Conservation (phyloP, 2,113 vertebrate genomes). For the Hassar affinis region DNA sequence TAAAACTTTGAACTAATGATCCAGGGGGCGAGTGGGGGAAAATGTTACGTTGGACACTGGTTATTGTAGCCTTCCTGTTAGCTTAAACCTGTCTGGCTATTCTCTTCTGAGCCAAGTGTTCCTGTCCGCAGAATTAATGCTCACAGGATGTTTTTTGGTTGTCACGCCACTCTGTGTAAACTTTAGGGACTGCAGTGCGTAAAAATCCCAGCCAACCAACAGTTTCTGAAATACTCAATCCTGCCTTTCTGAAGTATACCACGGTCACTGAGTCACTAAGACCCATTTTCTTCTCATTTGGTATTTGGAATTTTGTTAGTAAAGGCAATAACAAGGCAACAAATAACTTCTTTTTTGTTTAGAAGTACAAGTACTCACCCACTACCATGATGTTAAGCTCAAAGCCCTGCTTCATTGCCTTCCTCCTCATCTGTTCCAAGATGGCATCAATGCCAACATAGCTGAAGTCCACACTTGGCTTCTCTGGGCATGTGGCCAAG, state of each 20-base stretch:
- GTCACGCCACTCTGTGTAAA: not conserved
- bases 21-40: no score
- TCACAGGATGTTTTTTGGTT: not conserved
- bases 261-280: not conserved
- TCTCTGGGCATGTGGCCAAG: slow-evolving; percentile 66
- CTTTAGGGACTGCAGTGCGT: not conserved
- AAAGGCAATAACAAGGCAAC: not conserved
- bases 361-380: slow-evolving; percentile 69
- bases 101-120: not conserved
- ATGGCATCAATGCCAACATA: slow-evolving; percentile 98
- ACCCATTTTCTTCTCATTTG: not conserved
- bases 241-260: not conserved
- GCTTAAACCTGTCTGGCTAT: not conserved
- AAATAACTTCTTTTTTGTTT: not conserved
- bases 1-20: no score
- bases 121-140: not conserved
- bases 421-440: slow-evolving; percentile 97
- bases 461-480: slow-evolving; percentile 82
- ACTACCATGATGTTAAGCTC: slow-evolving; percentile 98
- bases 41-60: no score
- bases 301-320: not conserved
- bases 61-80: not conserved
- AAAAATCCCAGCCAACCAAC: not conserved
- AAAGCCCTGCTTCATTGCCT: slow-evolving; percentile 98
- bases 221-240: not conserved